phyloP scores from a whole-genome alignment of 2,797 vertebrate species.

The Karalla daura region DNA sequence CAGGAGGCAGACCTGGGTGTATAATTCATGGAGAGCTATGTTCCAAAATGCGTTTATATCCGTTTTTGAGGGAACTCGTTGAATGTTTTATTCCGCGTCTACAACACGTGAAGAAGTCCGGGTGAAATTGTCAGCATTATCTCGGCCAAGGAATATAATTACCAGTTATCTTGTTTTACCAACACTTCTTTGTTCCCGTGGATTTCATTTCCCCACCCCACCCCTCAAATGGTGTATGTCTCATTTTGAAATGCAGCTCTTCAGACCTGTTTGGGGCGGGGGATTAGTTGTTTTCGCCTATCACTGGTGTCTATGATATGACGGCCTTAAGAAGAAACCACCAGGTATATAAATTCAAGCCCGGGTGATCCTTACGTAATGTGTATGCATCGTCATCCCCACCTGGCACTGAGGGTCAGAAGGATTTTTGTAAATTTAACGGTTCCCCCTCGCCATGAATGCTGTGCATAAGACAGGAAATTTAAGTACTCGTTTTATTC shows the following conservation, averaged over 20 bases:
- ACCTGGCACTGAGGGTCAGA: slow-evolving; percentile 34
- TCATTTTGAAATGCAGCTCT: slow-evolving; percentile 65
- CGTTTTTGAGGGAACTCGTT: slow-evolving; percentile 20
- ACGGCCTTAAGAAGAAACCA: slow-evolving; percentile 66
- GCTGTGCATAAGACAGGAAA: slow-evolving; percentile 41
- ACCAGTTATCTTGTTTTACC: slow-evolving; percentile 29
- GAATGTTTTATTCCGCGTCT: slow-evolving; percentile 42
- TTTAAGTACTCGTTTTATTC: slow-evolving; percentile 54
- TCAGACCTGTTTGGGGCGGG: slow-evolving; percentile 20
- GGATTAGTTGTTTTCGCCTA: slow-evolving; percentile 27
- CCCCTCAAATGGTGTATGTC: slow-evolving; percentile 33
- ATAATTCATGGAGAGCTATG: slow-evolving; percentile 58
- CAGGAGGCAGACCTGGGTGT: slow-evolving; percentile 54
- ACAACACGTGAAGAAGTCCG: slow-evolving; percentile 35
- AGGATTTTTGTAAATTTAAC: slow-evolving; percentile 16
- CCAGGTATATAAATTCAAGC: slow-evolving; percentile 36
- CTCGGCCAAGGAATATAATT: slow-evolving; percentile 58
- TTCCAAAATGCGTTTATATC: slow-evolving; percentile 69
- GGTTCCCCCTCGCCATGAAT: slow-evolving; percentile 42
- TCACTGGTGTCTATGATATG: slow-evolving; percentile 43
- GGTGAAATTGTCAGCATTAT: slow-evolving; percentile 45
- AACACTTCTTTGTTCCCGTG: slow-evolving; percentile 42
- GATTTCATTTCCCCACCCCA: slow-evolving; percentile 45
- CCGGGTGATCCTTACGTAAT: slow-evolving; percentile 38
- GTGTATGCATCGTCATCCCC: slow-evolving; percentile 43